Base-by-base conservation (phyloP, 1,140 invertebrate genomes). In the Belonocnema kinseyi region DNA sequence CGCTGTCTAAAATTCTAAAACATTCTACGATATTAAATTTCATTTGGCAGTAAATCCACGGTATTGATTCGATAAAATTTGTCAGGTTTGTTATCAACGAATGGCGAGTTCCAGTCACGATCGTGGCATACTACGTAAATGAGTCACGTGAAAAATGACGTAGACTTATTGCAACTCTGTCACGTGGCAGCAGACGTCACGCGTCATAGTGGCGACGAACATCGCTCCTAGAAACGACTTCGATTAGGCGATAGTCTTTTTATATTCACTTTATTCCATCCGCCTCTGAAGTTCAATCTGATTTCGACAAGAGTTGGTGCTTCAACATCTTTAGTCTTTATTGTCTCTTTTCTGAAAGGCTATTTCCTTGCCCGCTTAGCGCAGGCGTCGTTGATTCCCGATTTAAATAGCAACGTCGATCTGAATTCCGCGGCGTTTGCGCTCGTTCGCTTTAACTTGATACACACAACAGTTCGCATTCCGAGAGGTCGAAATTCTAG, bases 111-210 rank as follows among this genome's bases (percentile, higher is more conserved):
- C 79, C 78, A 74, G 53, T 78, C 80, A 81, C 77, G 74, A 53
- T 54, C 50, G 53, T 54, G 50, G 54, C 72, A 51, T 85, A 83
- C 82, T 81, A 85, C 85, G 84, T 87, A 85, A 78, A 72, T 79
- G 33, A 81, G 81, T 88, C 86, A 87, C 86, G 84, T 87, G 87
- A 86, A 70, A 72, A 51, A 80, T 88, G 88, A 89, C 88, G 87
- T 87, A 77, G 81, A 78, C 75, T 75, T 73, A 78, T 79, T 80
- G 77, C 82, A 82, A 66, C 77, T 79, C 77, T 7, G 73, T 87
- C 84, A 87, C 85, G 86, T 87, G 85, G 86, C 81, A 77, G 80
- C 71, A 77, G 83, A 85, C 86, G 86, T 85, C 85, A 84, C 75
- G 80, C 82, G 83, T 86, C 80, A 71, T 81, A 76, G 79, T 80